Evolutionary conservation across 1,140 invertebrate species (phyloP).

Genomic region (Wasmannia auropunctata): DNA sequence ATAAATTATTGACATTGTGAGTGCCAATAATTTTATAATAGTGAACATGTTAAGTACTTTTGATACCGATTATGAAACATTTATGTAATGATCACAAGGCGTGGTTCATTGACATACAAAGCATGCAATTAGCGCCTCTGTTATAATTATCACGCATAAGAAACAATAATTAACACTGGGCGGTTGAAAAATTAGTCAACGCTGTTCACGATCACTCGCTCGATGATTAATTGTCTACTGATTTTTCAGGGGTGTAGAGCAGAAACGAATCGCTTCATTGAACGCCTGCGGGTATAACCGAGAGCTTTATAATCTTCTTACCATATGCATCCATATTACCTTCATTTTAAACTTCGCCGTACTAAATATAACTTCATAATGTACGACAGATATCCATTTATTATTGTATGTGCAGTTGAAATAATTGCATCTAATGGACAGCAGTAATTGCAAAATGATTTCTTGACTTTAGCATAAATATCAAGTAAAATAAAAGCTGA

Average conservation of each 20-base stretch:
- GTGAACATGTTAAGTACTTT: constrained; percentile 60
- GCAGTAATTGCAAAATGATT: constrained; percentile 22
- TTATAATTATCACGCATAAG: constrained; percentile 49
- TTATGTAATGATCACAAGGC: constrained; percentile 15
- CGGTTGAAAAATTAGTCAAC: constrained; percentile 67
- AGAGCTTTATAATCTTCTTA: constrained; percentile 56
- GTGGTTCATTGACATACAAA: constrained; percentile 45
- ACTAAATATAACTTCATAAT: constrained; percentile 40
- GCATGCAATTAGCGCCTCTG: constrained; percentile 64
- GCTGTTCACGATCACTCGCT: constrained; percentile 56
- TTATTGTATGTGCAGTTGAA: constrained; percentile 8
- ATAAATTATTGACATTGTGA: not conserved
- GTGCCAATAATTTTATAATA: not conserved
- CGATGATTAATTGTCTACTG: constrained; percentile 66
- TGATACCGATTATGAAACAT: constrained; percentile 46
- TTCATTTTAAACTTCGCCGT: constrained; percentile 41
- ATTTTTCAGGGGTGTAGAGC: constrained; percentile 74
- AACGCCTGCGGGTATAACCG: constrained; percentile 42
- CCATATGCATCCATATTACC: constrained; percentile 45
- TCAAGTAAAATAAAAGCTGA: not conserved
- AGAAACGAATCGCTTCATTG: constrained; percentile 72
- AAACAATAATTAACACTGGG: constrained; percentile 64
- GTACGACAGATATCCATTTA: constrained; percentile 38
- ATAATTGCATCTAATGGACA: constrained; percentile 28
- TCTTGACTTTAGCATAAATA: not conserved